These are phyloP conservation scores for Acronicta leporina DNA, from an alignment of 2,888 invertebrate genomes.

Conservation along the genomic window DNA sequence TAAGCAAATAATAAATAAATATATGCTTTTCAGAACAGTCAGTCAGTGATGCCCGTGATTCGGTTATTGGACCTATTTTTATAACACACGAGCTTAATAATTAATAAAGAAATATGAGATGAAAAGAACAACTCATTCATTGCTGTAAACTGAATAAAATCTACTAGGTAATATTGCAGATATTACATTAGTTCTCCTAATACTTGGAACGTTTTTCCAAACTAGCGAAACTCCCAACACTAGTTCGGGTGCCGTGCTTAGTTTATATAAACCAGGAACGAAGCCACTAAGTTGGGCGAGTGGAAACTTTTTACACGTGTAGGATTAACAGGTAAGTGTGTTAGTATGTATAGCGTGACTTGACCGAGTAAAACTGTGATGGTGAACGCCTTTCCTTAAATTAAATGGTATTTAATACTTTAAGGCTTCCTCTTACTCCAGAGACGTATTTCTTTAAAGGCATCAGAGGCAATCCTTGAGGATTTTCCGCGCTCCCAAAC, in stretches of 20 bases:
- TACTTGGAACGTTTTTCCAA: constrained; percentile 1
- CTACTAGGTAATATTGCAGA: neutral
- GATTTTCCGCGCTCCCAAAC: too few species aligned
- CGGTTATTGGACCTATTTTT: too few species aligned
- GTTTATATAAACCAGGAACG: constrained; percentile 8
- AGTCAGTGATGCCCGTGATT: too few species aligned
- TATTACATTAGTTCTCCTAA: neutral
- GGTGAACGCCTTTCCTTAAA: constrained; percentile 12
- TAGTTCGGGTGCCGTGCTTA: constrained; percentile 15
- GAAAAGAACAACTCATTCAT: too few species aligned
- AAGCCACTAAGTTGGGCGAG: neutral
- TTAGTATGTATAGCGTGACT: constrained; percentile 32
- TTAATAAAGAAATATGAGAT: too few species aligned
- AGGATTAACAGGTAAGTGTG: constrained; percentile 1
- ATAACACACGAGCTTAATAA: too few species aligned
- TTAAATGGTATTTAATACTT: constrained; percentile 18
- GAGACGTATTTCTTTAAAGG: too few species aligned
- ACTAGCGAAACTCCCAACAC: neutral
- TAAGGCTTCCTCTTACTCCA: neutral
- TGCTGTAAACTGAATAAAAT: neutral
- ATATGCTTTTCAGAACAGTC: too few species aligned
- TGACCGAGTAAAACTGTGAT: constrained; percentile 26
- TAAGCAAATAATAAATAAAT: too few species aligned
- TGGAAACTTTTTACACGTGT: constrained; percentile 11
- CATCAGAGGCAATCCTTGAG: too few species aligned